phyloP scores from a whole-genome alignment of 2,797 vertebrate genomes.

The Lepus oiostolus region DNA sequence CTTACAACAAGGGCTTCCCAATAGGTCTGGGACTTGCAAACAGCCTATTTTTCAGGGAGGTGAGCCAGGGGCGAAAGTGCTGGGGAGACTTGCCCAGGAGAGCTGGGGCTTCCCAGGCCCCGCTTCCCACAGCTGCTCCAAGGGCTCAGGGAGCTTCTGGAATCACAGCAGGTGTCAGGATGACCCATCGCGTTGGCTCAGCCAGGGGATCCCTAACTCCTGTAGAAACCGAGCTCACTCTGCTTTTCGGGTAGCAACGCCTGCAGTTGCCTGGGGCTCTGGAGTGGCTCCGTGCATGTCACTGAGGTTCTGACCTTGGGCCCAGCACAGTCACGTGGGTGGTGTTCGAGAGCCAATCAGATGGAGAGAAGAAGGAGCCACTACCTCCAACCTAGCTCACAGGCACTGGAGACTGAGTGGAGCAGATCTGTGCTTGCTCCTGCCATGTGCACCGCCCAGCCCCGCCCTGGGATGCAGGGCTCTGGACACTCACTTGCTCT shows the following conservation, averaged over 20 bases:
- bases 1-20: neutral
- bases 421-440: rapidly evolving
- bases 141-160: neutral
- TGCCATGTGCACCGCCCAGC: rapidly evolving
- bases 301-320: neutral
- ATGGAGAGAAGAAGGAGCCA: neutral
- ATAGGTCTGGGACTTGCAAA: neutral
- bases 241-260: neutral
- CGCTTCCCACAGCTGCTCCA: neutral
- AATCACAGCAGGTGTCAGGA: neutral
- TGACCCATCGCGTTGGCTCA: neutral
- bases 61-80: neutral
- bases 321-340: rapidly evolving
- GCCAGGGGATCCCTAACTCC: neutral
- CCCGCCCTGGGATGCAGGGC: neutral
- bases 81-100: neutral
- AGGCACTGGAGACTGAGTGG: neutral
- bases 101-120: neutral
- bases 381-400: rapidly evolving
- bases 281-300: neutral
- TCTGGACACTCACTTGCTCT: conserved; percentile 93
- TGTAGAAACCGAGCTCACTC: neutral
- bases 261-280: neutral
- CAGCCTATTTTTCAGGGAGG: neutral
- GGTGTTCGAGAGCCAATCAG: neutral